Evolutionary conservation across 2,113 vertebrate genomes (phyloP), one percentile per base, ranked within the genome.

Genomic region (Ceyx margarethae): DNA sequence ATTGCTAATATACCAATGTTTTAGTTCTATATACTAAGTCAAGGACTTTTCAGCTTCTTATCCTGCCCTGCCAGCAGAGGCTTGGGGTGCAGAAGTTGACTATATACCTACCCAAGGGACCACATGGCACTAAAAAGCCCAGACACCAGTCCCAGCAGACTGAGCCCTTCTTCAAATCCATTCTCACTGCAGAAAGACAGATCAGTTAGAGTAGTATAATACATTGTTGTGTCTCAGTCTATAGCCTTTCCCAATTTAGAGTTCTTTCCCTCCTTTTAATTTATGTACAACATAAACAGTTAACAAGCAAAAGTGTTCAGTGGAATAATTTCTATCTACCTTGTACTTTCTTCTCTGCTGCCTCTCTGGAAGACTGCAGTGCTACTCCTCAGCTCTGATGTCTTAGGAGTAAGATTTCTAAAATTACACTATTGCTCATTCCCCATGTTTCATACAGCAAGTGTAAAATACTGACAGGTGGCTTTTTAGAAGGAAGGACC

Each of bases 161-260:
- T 97, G 43, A 98, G 87, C 48, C 97, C 97, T 85, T 98, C 97
- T 92, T 98, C 97, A 96, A 98, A 98, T 35, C 98, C 98, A 93
- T 98, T 97, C 80, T 98, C 97, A 91, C 98, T 98, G 86, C 31
- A 92, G 83, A 85, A 91, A 94, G 42, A 94, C 37, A 96, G 62
- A 92, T 5, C 42, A 53, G 17, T 61, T 50, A 64, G 14, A 69
- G 93, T 95, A 40, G 96, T 28, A 98, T 94, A 96, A 97, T 50
- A 58, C 4, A 43, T 12, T 8, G 31, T 5, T 58, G 14, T 35
- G 4, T 23, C 58, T 58, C 42, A 65, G 6, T 37, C 23, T 61
- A 31, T 3, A 91, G 50, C 10, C 18, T 85, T 72, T 28, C 12
- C 11, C 42, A 66, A 7, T 1, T 67, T 19, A 46, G 23, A 29